Base-by-base conservation (phyloP, 1,140 invertebrate species). In the Sinella curviseta region DNA sequence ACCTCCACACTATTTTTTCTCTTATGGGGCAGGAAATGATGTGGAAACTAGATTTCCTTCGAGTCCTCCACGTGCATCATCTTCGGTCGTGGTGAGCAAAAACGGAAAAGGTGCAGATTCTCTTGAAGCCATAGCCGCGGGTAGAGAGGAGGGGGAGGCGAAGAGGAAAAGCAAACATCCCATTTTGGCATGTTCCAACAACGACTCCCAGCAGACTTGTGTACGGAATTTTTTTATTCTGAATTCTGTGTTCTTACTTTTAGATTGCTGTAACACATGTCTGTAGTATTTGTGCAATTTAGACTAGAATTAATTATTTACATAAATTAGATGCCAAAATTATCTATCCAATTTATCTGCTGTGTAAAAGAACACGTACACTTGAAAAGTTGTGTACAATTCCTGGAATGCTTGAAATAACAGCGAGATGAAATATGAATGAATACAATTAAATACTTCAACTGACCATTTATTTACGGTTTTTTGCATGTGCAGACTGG, bases 401-500 rank as follows among this genome's bases (percentile, higher is more conserved):
- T 48, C 39, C 4, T 4, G 39, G 39, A 48, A 8, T 48, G 39
- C 39, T 8, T 48, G 39, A n/a, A n/a, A n/a, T n/a, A n/a, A n/a
- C n/a, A 48, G 39, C 39, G 39, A 24, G 24, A 60, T 60, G 24
- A 60, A 60, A 60, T 17, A 60, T 60, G 14, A 60, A 17, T 12
- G 55, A 12, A n/a, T n/a, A n/a, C n/a, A n/a, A n/a, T n/a, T n/a
- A n/a, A 14, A 60, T 60, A 60, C 24, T 60, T 48, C 39, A 48
- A 8, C 39, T 48, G 39, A 8, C 39, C 17, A 4, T 48, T 48
- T 8, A 48, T 17, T 85, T n/a, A n/a, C n/a, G n/a, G n/a, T 87
- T 88, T 85, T 84, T 89, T n/a, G n/a, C n/a, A n/a, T n/a, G n/a
- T 89, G 24, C 89, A 92, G 91, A 91, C 91, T 82, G 90, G 90